A percentile compares a stretch with the other conserved stretches of the same genome.
These are phyloP conservation scores for Takifugu ocellatus DNA, from an alignment of 2,797 vertebrate genomes.

Conservation along the genomic window DNA sequence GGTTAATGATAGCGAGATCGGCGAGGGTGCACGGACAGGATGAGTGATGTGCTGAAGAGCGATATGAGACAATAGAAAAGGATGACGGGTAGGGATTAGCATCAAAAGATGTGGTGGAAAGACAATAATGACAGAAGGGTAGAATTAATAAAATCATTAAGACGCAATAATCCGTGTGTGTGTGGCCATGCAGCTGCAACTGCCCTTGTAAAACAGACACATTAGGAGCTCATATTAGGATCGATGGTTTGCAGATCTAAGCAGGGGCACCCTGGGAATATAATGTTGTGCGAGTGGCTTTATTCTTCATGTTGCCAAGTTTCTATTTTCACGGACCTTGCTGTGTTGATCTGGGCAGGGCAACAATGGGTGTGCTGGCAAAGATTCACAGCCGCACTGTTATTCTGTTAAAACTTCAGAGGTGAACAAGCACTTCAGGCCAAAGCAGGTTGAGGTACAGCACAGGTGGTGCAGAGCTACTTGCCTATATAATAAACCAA, in stretches of 20 bases:
- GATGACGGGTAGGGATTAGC: constrained; percentile 9
- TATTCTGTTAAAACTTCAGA: no score
- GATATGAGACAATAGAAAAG: constrained; percentile 40
- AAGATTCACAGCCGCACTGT: no score
- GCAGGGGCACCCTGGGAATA: no score
- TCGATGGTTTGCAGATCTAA: constrained; percentile 21
- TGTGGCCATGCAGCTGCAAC: constrained; percentile 13
- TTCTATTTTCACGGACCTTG: no score
- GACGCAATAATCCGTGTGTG: constrained; percentile 16
- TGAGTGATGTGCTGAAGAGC: constrained; percentile 41
- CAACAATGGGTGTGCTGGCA: no score
- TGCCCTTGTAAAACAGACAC: constrained; percentile 2
- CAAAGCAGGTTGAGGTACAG: no score
- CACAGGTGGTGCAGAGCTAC: no score
- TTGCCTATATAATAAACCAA: no score
- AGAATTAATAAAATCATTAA: constrained; percentile 4
- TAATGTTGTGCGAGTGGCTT: no score
- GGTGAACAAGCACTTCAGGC: no score
- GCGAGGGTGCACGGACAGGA: constrained; percentile 36
- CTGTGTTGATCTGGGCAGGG: no score
- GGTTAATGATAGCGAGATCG: constrained; percentile 57
- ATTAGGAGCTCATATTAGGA: background rate
- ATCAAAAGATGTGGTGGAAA: constrained; percentile 22
- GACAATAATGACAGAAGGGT: background rate
- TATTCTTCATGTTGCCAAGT: no score